Evolutionary conservation across 2,113 vertebrate species (phyloP), one percentile per base, ranked within the genome.

Genomic region (Aldabrachelys gigantea): DNA sequence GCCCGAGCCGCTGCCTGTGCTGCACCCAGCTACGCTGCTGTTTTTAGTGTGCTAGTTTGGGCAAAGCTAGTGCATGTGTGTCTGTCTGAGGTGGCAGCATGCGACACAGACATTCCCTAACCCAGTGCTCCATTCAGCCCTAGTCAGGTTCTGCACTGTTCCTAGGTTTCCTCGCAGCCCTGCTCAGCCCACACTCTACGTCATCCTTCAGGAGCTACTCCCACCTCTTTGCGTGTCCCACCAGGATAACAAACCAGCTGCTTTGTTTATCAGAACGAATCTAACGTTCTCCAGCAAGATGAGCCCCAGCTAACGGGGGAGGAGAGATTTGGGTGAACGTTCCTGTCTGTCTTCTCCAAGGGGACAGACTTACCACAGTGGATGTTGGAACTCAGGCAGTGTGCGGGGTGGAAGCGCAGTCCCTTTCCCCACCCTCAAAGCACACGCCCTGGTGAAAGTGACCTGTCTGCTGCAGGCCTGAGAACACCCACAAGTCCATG

Each of bases 401-500:
- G 10, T 5, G 0, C 0, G 57, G 29, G 4, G 3, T 27, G 72
- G 85, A 47, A 31, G 25, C 6, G 1, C 62, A 7, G n/a, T 75
- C 21, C 10, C 21, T 41, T 24, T 41, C 69, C 69, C 17, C 41
- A 21, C n/a, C 69, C 38, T 50, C 52, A 2, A 29, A 59, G 57
- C 25, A 13, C 27, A 5, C 25, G 8, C n/a, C 35, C 8, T 69
- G 38, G 65, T 8, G 17, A n/a, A n/a, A 16, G 35, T 21, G 65
- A n/a, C 35, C 17, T 72, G 25, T 90, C 16, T 41, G 89, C 38
- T 8, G 12, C 86, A 99, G 99, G 93, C 99, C 99, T 0, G 99
- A 99, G 89, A 99, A 99, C 97, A 99, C 99, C 0, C 99, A 99
- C 97, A 99, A 98, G 82, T 99, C 99, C 4, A 97, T 97, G 11